These are phyloP conservation scores for Pseudobourletiella spinata DNA, from an alignment of 1,140 invertebrate species.

Conservation along the genomic window DNA sequence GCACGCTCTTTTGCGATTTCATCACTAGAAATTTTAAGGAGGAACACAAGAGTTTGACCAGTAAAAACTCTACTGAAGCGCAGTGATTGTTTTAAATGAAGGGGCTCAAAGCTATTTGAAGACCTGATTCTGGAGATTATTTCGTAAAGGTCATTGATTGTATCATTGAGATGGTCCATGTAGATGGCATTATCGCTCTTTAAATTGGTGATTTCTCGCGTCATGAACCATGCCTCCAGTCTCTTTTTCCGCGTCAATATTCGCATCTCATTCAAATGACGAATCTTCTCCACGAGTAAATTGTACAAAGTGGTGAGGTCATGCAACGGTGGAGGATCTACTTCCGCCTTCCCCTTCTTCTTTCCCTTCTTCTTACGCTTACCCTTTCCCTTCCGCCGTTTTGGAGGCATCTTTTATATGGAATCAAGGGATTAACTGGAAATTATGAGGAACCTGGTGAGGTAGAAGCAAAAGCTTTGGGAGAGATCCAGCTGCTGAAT, in stretches of 20 bases:
- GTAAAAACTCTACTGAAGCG: background rate
- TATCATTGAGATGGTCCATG: constrained; percentile 21
- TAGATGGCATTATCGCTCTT: constrained; percentile 22
- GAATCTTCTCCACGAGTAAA: constrained; percentile 7
- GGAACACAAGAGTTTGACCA: background rate
- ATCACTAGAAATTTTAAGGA: constrained; percentile 14
- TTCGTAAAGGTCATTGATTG: constrained; percentile 15
- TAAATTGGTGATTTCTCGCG: constrained; percentile 12
- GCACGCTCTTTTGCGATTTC: constrained; percentile 14
- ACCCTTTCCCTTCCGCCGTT: background rate
- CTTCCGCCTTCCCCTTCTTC: constrained; percentile 17
- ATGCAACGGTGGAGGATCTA: constrained; percentile 20
- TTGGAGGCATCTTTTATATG: constrained; percentile 2
- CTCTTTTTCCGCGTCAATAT: constrained; percentile 18
- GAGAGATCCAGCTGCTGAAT: too few species aligned
- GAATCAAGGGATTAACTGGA: too few species aligned
- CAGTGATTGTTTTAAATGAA: background rate
- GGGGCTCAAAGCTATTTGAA: too few species aligned
- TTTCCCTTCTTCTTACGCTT: constrained; percentile 13
- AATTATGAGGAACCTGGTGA: too few species aligned
- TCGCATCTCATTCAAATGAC: constrained; percentile 6
- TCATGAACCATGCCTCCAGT: constrained; percentile 26
- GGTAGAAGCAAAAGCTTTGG: too few species aligned
- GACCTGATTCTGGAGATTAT: constrained; percentile 17
- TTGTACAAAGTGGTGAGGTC: constrained; percentile 20